A percentile compares a stretch with the other conserved stretches of the same genome.
phyloP scores from a whole-genome alignment of 2,113 vertebrate genomes.

The Brevimyrus niger region DNA sequence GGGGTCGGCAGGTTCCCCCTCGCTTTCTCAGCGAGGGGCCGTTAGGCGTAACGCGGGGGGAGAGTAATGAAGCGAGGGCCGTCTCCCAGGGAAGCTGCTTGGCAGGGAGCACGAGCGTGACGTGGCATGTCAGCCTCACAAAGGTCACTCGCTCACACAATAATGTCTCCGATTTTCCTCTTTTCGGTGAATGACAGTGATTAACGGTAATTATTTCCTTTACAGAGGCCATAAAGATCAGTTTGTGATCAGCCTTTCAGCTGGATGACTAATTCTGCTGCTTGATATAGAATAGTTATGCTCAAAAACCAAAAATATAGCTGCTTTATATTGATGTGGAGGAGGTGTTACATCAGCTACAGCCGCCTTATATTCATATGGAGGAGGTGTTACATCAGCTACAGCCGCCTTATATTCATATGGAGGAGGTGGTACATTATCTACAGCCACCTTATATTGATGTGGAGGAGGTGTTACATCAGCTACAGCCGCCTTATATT shows the following conservation, averaged over 20 bases:
- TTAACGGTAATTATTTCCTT: constrained; percentile 7
- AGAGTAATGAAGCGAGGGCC: too few species aligned
- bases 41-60: neutral
- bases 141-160: neutral
- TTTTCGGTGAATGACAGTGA: neutral
- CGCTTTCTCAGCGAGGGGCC: neutral
- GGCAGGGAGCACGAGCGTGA: neutral
- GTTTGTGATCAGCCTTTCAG: constrained; percentile 1
- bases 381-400: neutral
- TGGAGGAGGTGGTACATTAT: neutral
- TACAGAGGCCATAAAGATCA: neutral
- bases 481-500: neutral
- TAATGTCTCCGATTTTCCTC: neutral
- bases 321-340: neutral
- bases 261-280: constrained; percentile 2
- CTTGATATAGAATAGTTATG: neutral
- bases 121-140: neutral
- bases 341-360: neutral
- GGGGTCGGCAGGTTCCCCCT: neutral
- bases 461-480: neutral
- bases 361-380: neutral
- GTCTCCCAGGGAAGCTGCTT: neutral
- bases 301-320: neutral
- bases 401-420: neutral
- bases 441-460: neutral